Base-by-base conservation (phyloP, 1,140 invertebrate species). In the Papilio polyxenes region DNA sequence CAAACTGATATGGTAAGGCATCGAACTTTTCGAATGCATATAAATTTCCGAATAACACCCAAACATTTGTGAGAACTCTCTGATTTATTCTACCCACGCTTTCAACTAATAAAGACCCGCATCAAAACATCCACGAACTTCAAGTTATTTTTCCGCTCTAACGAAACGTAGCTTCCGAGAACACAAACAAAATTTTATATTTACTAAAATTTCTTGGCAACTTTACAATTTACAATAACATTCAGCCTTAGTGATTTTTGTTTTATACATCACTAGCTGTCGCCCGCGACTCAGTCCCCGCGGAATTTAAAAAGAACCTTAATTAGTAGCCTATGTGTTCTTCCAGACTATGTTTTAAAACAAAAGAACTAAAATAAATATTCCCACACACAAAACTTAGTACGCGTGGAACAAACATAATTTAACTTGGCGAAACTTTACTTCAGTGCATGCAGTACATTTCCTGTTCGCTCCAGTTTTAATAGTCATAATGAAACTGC, bases 171-270 rank as follows among this genome's bases (percentile, higher is more conserved):
- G 65, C 65, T 72, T 72, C 65, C 65, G 65, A 37, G 65, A 72
- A 72, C 65, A 72, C 65, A 72, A 72, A 72, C 65, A 72, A 40
- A 72, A 72, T 40, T 72, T 72, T 72, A 72, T 72, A 72, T 72
- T 72, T 72, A 72, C 65, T 37, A 72, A 72, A 72, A 17, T 72
- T 37, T 72, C 65, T 72, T 72, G 65, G 65, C 65, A 72, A 72
- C 65, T 40, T 72, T 17, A 40, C 65, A 72, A 72, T 72, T 72
- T 72, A 40, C 23, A 72, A 72, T 72, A 72, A 72, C 31, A 37
- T 37, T 31, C 4, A 37, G 6, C 31, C 13, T 13, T 65, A 11
- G 31, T 40, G 31, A 10, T 2, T 15, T 72, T 37, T 40, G 31
- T 37, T 72, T 72, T 37, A 72, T 40, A 17, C 20, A 37, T 69